Evolutionary conservation across 2,888 invertebrate species (phyloP).

Genomic region (Drosophila sordidula): DNA sequence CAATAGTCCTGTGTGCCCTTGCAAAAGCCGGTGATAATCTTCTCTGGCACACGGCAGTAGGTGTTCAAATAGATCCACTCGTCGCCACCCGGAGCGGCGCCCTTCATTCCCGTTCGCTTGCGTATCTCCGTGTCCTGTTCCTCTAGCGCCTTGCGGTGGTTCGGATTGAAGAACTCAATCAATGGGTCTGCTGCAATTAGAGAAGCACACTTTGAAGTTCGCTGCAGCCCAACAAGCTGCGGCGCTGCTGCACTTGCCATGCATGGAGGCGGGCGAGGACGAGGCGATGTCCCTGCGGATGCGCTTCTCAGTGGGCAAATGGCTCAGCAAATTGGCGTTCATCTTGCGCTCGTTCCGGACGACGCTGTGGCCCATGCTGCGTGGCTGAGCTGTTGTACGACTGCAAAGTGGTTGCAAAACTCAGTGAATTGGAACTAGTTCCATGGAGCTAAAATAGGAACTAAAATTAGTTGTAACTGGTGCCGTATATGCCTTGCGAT

Average conservation of each 20-base stretch:
- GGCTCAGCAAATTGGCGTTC: constrained; percentile 52
- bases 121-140: constrained; percentile 88
- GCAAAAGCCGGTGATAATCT: constrained; percentile 93
- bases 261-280: constrained; percentile 82
- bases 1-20: constrained; percentile 93
- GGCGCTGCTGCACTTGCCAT: constrained; percentile 71
- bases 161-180: constrained; percentile 91
- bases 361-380: constrained; percentile 16
- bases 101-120: constrained; percentile 87
- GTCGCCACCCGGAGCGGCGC: constrained; percentile 90
- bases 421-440: background rate
- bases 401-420: constrained; percentile 15
- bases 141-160: constrained; percentile 88
- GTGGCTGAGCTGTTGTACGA: constrained; percentile 22
- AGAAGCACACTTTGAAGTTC: constrained; percentile 1
- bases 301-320: constrained; percentile 52
- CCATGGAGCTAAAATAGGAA: background rate
- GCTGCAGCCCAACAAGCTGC: background rate
- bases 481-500: no score
- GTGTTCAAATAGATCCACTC: constrained; percentile 95
- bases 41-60: constrained; percentile 93
- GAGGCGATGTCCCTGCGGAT: constrained; percentile 81
- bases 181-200: constrained; percentile 86
- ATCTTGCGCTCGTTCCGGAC: constrained; percentile 76
- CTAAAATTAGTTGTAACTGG: no score